Conservation (phyloP, 2,797 vertebrate species). For the Sebastes baramenuke region DNA sequence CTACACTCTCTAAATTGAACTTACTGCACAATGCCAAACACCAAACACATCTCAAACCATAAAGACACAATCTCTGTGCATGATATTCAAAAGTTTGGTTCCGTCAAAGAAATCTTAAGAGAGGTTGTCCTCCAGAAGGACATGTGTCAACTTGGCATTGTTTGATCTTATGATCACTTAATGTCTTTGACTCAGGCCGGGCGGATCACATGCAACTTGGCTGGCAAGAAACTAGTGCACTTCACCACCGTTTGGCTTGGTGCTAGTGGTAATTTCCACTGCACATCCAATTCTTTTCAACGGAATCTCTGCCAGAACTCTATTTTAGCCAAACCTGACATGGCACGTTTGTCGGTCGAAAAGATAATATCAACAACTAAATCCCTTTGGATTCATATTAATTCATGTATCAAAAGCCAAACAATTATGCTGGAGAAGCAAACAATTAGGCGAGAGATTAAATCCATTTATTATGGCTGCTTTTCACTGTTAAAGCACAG, state of each 20-base stretch:
- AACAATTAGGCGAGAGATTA: not conserved
- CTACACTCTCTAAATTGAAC: not conserved
- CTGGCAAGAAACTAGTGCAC: not conserved
- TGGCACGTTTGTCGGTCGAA: not conserved
- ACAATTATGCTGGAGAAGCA: not conserved
- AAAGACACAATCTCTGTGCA: not conserved
- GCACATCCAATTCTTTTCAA: not conserved
- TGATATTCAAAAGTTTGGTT: not conserved
- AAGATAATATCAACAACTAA: not conserved
- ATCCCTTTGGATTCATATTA: slow-evolving; percentile 17
- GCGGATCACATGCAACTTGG: not conserved
- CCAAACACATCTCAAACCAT: not conserved
- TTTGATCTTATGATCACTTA: not conserved
- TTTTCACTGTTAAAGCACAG: not conserved
- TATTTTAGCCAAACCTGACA: slow-evolving; percentile 1
- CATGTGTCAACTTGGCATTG: not conserved
- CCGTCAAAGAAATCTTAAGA: not conserved
- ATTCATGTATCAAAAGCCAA: slow-evolving; percentile 9
- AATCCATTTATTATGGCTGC: not conserved
- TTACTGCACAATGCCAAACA: not conserved
- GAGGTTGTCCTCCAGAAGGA: no score
- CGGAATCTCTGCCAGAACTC: not conserved
- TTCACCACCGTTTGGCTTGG: not conserved
- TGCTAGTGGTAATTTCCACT: not conserved
- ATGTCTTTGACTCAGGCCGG: not conserved